Conservation (phyloP, 2,113 vertebrate genomes). For the Chrysochloris asiatica region DNA sequence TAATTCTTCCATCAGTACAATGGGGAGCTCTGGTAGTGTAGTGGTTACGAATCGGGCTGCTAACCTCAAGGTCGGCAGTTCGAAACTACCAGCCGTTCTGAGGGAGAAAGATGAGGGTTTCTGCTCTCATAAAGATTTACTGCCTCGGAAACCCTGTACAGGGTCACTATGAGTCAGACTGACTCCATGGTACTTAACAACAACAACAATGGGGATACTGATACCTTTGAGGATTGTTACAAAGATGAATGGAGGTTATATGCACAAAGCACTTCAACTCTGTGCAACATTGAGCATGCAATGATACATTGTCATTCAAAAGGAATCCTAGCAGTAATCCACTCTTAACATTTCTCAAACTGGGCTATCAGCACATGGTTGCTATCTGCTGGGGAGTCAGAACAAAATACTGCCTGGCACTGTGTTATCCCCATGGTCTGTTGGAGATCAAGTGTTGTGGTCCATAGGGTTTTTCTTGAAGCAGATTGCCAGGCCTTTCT, state of each 20-base stretch:
- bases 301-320: background rate
- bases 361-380: background rate
- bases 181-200: no score
- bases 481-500: background rate
- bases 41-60: no score
- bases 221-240: background rate
- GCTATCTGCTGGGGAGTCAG: background rate
- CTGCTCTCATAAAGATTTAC: no score
- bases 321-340: background rate
- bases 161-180: no score
- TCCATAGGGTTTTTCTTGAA: background rate
- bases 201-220: background rate
- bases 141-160: no score
- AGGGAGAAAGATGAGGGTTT: no score
- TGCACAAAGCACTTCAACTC: background rate
- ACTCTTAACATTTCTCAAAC: background rate
- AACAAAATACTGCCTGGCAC: background rate
- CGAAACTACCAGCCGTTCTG: no score
- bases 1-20: conserved; percentile 15
- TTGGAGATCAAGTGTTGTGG: background rate
- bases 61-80: no score
- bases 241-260: background rate
- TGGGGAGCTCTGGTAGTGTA: no score
- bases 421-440: background rate
- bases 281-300: background rate